A percentile compares a stretch with the other conserved stretches of the same genome.
Evolutionary conservation across 2,888 invertebrate genomes (phyloP).

Genomic region (Xestobium rufovillosum): DNA sequence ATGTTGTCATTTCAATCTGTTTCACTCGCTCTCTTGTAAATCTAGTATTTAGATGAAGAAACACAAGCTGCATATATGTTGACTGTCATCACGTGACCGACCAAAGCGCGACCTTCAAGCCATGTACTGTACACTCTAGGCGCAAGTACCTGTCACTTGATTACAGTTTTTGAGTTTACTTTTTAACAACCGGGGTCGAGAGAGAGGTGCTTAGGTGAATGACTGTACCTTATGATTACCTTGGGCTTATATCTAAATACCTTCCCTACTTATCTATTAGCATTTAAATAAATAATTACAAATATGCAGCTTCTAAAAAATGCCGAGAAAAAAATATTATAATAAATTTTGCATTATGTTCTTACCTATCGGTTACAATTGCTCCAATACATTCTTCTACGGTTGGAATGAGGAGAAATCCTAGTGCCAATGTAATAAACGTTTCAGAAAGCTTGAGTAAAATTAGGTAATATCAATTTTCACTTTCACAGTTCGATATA

Average conservation of each 20-base stretch:
- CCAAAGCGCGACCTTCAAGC: conserved; percentile 48
- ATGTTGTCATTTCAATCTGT: conserved; percentile 22
- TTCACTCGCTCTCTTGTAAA: conserved; percentile 20
- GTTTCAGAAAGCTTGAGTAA: too few relatives aligned
- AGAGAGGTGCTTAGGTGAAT: conserved; percentile 32
- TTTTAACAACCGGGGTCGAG: conserved; percentile 20
- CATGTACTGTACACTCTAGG: conserved; percentile 38
- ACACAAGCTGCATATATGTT: conserved; percentile 13
- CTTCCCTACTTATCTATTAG: conserved; percentile 26
- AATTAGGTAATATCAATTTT: conserved; percentile 40
- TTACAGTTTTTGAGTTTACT: conserved; percentile 17
- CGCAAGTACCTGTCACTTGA: conserved; percentile 39
- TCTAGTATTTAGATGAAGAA: conserved; percentile 48
- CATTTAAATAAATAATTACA: conserved; percentile 20
- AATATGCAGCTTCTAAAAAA: conserved; percentile 24
- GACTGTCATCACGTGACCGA: conserved; percentile 44
- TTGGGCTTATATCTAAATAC: conserved; percentile 36
- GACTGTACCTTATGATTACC: conserved; percentile 37
- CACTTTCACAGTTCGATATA: conserved; percentile 41
- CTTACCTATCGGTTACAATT: conserved; percentile 14
- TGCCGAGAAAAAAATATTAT: conserved; percentile 11
- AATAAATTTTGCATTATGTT: conserved; percentile 3
- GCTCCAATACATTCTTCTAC: conserved; percentile 13
- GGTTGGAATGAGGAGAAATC: too few relatives aligned
- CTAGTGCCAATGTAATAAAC: too few relatives aligned